phyloP scores from a whole-genome alignment of 1,140 invertebrate species.

The Wiebesia pumilae region DNA sequence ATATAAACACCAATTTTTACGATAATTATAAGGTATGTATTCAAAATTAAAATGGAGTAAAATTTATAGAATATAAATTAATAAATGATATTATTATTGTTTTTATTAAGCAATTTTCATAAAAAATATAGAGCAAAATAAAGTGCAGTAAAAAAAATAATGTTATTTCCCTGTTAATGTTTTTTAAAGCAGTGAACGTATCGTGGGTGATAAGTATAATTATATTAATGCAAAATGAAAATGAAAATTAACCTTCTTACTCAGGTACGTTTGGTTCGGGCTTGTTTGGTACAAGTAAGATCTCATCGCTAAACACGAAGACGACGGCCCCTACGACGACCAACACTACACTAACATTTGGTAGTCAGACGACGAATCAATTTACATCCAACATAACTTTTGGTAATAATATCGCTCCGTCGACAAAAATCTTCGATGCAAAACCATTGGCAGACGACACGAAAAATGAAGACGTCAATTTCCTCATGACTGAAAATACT shows the following conservation, averaged over 20 bases:
- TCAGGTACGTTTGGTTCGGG: not conserved
- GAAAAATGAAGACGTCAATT: conserved; percentile 48
- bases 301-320: not conserved
- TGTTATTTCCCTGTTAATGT: no score
- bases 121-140: no score
- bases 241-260: not conserved
- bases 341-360: not conserved
- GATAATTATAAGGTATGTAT: no score
- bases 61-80: no score
- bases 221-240: not conserved
- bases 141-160: no score
- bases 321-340: not conserved
- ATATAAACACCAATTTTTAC: no score
- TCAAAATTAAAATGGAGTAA: no score
- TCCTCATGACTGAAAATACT: conserved; percentile 53
- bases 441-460: conserved; percentile 13
- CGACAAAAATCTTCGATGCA: conserved; percentile 47
- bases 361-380: not conserved
- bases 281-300: not conserved
- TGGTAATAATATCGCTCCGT: not conserved
- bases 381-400: conserved; percentile 17
- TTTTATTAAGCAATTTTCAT: no score
- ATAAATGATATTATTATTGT: no score
- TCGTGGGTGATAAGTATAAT: no score
- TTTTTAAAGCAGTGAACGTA: no score